Base-by-base conservation (phyloP, 2,888 invertebrate genomes). In the Tubulanus polymorphus region DNA sequence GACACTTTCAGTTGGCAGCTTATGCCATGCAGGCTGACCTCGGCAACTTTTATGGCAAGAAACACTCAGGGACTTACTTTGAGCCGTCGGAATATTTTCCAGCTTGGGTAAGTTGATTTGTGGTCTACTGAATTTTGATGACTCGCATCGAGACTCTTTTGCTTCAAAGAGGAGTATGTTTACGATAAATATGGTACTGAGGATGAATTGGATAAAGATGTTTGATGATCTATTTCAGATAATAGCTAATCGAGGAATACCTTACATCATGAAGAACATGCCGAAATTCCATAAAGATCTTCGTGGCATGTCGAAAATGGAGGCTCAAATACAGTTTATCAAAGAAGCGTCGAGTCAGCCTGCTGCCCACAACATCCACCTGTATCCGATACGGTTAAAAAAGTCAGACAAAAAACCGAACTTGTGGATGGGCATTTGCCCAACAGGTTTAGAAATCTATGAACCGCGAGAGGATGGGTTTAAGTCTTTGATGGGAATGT, bases 21-120 rank as follows among this genome's bases (percentile, higher is more conserved):
- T 84, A 91, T 71, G 92, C 94, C 55, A 83, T 96, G 66, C 95
- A 95, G 82, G 93, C 93, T 37, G 93, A 95, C 80, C 85, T 89
- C 74, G 94, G 93, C 37, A 91, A 93, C 81, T 88, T 84, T 73
- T 82, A 83, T 63, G 83, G 85, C 61, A 71, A 91, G 80, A 87
- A 84, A 71, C 83, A 84, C 66, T 84, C 84, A 60, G 68, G 68
- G 27, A 64, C 67, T 26, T 75, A 75, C 60, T 93, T 92, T 80
- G 89, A 90, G 71, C 87, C 89, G 29, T 87, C 89, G 72, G 89
- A 91, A 71, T 93, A 92, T 79, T 88, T 93, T 63, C 91, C 93
- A 51, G 81, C 86, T 37, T 81, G 80, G 80, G 81, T 81, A 69
- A 59, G 73, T 64, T 3, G 15, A 10, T 1, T 15, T 26, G 2